Evolutionary conservation across 2,797 vertebrate genomes (phyloP), one percentile per base, ranked within the genome.

Genomic region (Sebastes vulpes): DNA sequence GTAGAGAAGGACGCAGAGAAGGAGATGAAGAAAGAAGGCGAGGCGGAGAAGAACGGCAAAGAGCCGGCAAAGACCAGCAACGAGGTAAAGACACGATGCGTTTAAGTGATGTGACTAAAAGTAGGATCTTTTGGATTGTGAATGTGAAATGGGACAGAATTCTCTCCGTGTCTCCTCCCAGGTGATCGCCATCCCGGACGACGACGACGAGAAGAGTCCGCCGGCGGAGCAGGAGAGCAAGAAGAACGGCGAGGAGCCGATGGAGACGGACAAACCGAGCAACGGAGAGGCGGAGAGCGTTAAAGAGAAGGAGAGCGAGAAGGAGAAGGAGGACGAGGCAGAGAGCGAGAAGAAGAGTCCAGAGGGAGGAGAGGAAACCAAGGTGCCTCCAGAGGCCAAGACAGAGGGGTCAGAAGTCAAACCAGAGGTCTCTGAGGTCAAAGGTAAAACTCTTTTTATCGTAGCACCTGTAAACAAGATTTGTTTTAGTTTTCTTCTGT

Each of bases 131-230:
- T 57, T 25, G 4, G 1, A 14, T 12, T 26, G 5, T 46, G 7
- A 14, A 5, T 5, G 1, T 10, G 35, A 35, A 11, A 20, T 2
- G 11, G 32, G 23, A 16, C 10, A 1, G n/a, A 48, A 3, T 3
- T 28, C 35, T 2, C 32, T 18, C 21, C 14, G 0, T 5, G 9
- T 26, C 3, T n/a, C 23, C 3, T 63, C 0, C 0, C 90, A 96
- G 96, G 92, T 96, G 7, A 96, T 95, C 32, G 85, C 94, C 59
- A 95, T 96, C 89, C 95, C 95, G 0, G 96, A 96, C 16, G 94
- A 96, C 14, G 94, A 96, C 2, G 57, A 58, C 0, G 95, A 95
- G 66, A 94, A 93, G 75, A 89, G 75, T 54, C 88, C 91, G 5
- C 0, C 88, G 0, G 76, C 81, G 0, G 91, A 92, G 80, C 75